Evolutionary conservation across 2,888 invertebrate genomes (phyloP).

Genomic region (Venusia cambrica): DNA sequence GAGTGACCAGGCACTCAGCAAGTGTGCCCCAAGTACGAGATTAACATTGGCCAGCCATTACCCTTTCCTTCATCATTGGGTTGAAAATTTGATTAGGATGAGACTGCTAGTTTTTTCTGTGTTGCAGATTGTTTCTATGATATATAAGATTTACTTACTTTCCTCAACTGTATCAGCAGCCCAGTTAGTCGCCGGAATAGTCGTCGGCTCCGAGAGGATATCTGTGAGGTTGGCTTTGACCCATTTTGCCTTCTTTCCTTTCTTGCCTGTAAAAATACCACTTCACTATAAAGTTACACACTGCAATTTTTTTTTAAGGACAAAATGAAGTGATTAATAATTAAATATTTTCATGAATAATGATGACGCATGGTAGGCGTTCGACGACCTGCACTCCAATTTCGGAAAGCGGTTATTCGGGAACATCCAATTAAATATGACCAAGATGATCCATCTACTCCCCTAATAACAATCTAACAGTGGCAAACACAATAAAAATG

Average conservation of each 20-base stretch:
- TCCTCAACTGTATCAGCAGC: slow-evolving; percentile 92
- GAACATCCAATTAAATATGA: slow-evolving; percentile 44
- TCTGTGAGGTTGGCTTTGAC: slow-evolving; percentile 90
- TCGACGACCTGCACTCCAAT: slow-evolving; percentile 69
- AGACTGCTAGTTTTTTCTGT: no score
- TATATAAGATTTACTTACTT: slow-evolving; percentile 71
- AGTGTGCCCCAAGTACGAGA: slow-evolving; percentile 88
- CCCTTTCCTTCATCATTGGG: slow-evolving; percentile 73
- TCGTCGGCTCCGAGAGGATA: slow-evolving; percentile 88
- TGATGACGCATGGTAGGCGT: slow-evolving; percentile 72
- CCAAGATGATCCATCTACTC: slow-evolving; percentile 37
- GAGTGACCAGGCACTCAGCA: slow-evolving; percentile 82
- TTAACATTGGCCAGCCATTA: slow-evolving; percentile 84
- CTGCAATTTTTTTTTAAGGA: slow-evolving; percentile 21
- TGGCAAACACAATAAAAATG: slow-evolving; percentile 27
- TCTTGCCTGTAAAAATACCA: slow-evolving; percentile 84
- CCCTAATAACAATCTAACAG: slow-evolving; percentile 33
- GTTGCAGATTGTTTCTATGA: no score
- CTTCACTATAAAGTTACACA: slow-evolving; percentile 18
- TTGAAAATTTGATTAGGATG: slow-evolving; percentile 23
- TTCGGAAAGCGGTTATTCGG: slow-evolving; percentile 70
- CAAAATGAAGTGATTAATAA: slow-evolving; percentile 32
- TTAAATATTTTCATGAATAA: slow-evolving; percentile 52
- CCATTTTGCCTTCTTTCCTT: slow-evolving; percentile 92
- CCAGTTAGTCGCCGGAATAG: slow-evolving; percentile 84